Conservation (phyloP, 2,888 invertebrate genomes). For the Lochmaea capreae region DNA sequence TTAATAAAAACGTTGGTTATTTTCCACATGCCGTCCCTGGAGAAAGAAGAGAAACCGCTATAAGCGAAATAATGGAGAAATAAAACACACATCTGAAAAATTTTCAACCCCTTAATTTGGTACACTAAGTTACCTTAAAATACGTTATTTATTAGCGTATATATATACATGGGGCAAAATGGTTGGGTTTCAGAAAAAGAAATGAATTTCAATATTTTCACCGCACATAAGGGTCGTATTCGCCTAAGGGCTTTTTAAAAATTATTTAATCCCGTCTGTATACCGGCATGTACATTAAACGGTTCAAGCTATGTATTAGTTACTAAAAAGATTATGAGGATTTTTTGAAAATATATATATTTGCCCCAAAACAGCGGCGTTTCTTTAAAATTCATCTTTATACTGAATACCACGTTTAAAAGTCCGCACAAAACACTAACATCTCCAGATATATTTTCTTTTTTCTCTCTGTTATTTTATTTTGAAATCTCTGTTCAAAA, state of each 20-base stretch:
- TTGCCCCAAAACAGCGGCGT: constrained; percentile 29
- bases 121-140: constrained; percentile 64
- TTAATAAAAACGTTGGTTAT: not conserved
- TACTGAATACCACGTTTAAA: not conserved
- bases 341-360: constrained; percentile 55
- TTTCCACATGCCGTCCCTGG: constrained; percentile 14
- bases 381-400: not conserved
- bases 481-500: no score
- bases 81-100: constrained; percentile 58
- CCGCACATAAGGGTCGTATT: constrained; percentile 53
- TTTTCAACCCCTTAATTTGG: constrained; percentile 62
- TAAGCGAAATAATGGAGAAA: constrained; percentile 48
- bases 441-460: no score
- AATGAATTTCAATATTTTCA: constrained; percentile 55
- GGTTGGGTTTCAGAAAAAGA: constrained; percentile 56
- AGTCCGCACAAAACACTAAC: no score
- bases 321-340: constrained; percentile 63
- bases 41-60: constrained; percentile 30
- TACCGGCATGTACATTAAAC: constrained; percentile 58
- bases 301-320: constrained; percentile 58
- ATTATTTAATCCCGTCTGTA: constrained; percentile 59
- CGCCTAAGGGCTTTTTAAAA: constrained; percentile 56
- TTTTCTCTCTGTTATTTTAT: no score
- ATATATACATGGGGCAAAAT: constrained; percentile 33
- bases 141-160: constrained; percentile 61